Evolutionary conservation across 2,113 vertebrate genomes (phyloP), one percentile per base, ranked within the genome.

Genomic region (Gallinago jamesoni): DNA sequence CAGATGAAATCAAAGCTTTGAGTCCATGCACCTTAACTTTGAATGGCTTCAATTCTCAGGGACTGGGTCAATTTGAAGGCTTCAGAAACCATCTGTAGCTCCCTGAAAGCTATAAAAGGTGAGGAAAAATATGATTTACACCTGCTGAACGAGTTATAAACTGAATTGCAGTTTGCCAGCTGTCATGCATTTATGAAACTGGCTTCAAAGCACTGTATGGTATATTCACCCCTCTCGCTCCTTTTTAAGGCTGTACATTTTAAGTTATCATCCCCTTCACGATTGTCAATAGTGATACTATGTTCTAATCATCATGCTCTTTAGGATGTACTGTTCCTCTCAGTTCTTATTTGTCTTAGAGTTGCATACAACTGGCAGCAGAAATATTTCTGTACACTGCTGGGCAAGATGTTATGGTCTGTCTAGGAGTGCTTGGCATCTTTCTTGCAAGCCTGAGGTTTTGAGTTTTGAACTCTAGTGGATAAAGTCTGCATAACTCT

Each of bases 1-100:
- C 94, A 95, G 90, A 94, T 82, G 45, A 95, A 96, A 84, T 91
- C 89, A 94, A 95, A 96, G 69, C 69, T 69, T 84, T 68, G 57
- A 57, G 53, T 84, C 45, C n/a, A 37, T 66, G 69, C 64, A 91
- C 77, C 92, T 95, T 76, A 43, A 69, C 62, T 89, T 89, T 85
- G 43, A 89, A 84, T 77, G 73, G 31, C 41, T 96, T 91, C 28
- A 76, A 23, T 89, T 91, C 53, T 79, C 1, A 3, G 28, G 30
- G 68, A 59, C 17, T 68, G 30, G 18, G 87, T 89, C 62, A 69
- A 48, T 94, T 79, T 83, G 81, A 91, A 94, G 41, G 23, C 18
- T 92, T 93, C 86, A 91, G 53, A 90, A 87, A 62, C 48, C 90
- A 95, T 47, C 76, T 96, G 86, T 84, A 64, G 31, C 31, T 87